Percentiles rank a stretch among this genome's conserved stretches.
Evolutionary conservation across 2,113 vertebrate species (phyloP).

Genomic region (Baryphthengus martii): DNA sequence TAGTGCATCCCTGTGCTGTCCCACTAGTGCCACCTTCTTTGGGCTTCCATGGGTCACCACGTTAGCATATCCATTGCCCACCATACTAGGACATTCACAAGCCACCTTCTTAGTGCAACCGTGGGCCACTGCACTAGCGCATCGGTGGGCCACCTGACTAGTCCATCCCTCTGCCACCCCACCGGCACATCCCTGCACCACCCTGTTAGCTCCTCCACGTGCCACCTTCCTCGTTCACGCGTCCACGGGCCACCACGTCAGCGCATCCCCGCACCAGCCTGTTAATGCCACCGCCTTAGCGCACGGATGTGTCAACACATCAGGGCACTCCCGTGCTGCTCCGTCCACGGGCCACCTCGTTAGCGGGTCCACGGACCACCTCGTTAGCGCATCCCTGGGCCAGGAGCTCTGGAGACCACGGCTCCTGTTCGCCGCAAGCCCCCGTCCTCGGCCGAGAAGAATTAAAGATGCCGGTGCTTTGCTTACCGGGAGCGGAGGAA

Average conservation of each 20-base stretch:
- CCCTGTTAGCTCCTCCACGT: fast-evolving
- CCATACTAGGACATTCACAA: fast-evolving
- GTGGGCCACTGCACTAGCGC: fast-evolving
- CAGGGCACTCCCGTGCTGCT: fast-evolving
- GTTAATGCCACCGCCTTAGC: too few relatives aligned
- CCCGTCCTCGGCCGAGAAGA: neutral
- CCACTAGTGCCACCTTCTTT: neutral
- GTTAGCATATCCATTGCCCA: fast-evolving
- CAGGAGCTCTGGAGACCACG: fast-evolving
- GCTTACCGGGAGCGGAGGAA: neutral
- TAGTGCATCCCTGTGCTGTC: neutral
- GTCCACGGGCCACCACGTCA: fast-evolving
- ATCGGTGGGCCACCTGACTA: fast-evolving
- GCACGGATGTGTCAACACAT: fast-evolving
- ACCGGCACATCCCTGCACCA: fast-evolving
- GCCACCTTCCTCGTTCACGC: too few relatives aligned
- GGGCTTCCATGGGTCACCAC: neutral
- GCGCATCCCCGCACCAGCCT: neutral
- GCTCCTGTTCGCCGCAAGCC: neutral
- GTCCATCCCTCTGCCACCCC: fast-evolving
- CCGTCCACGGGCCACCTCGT: fast-evolving
- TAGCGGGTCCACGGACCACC: fast-evolving
- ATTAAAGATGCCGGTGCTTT: neutral
- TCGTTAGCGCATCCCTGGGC: fast-evolving
- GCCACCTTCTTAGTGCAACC: fast-evolving